Percentiles rank a stretch among this genome's conserved stretches.
phyloP scores from a whole-genome alignment of 2,888 invertebrate species.

The Criorhina ranunculi region DNA sequence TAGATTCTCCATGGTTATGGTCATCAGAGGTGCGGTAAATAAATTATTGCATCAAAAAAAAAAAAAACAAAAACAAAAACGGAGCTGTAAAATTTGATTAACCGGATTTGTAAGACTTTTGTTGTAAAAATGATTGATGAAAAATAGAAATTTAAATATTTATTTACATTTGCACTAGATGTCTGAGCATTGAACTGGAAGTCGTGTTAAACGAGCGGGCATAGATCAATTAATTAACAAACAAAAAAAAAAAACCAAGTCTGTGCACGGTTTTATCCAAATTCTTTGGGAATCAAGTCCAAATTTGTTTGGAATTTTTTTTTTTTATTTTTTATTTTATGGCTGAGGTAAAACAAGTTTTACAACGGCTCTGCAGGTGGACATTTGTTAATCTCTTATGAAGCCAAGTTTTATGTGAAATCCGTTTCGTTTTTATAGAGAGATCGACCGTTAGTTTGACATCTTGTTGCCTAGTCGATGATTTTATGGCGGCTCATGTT shows the following conservation, averaged over 20 bases:
- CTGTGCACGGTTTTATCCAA: neutral
- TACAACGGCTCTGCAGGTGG: too few relatives aligned
- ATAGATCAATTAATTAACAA: neutral
- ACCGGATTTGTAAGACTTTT: conserved; percentile 18
- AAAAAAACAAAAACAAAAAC: too few relatives aligned
- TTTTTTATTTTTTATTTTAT: too few relatives aligned
- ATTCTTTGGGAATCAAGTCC: neutral
- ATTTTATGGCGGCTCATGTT: too few relatives aligned
- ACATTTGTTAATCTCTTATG: too few relatives aligned
- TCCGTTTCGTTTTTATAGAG: too few relatives aligned
- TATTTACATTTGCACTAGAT: conserved; percentile 2
- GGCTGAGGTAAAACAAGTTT: too few relatives aligned
- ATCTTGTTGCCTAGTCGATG: too few relatives aligned
- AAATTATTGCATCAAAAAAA: conserved; percentile 38
- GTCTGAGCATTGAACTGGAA: conserved; percentile 1
- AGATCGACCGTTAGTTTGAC: too few relatives aligned
- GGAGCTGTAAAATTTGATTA: conserved; percentile 29
- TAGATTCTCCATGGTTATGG: conserved; percentile 2
- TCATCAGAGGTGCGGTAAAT: conserved; percentile 15
- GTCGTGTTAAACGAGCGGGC: neutral
- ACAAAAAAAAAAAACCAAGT: neutral
- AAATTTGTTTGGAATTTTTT: too few relatives aligned
- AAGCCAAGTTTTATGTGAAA: too few relatives aligned
- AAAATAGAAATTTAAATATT: conserved; percentile 26
- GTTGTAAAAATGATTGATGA: conserved; percentile 28